Conservation (phyloP, 1,140 invertebrate species). For the Papilio helenus region DNA sequence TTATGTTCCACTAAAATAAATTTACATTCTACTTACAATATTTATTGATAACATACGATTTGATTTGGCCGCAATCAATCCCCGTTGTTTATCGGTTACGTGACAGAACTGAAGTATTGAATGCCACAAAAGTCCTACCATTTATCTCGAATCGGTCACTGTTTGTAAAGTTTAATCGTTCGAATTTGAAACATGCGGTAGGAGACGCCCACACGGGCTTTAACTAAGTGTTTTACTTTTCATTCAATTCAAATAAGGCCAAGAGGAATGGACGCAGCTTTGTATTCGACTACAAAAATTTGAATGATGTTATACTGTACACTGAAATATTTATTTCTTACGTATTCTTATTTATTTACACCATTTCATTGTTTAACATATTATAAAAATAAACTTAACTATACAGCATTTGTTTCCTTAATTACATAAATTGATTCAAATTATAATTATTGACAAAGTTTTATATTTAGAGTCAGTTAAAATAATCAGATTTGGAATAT, state of each 20-base stretch:
- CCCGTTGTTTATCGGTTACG: constrained; percentile 11
- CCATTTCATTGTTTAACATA: neutral
- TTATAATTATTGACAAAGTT: neutral
- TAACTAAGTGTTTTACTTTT: constrained; percentile 47
- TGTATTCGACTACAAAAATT: constrained; percentile 31
- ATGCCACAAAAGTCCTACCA: constrained; percentile 4
- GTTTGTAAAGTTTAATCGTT: constrained; percentile 52
- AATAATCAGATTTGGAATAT: neutral
- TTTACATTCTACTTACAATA: constrained; percentile 30
- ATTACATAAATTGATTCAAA: neutral
- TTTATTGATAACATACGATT: constrained; percentile 25
- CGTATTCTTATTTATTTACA: neutral
- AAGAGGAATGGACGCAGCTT: constrained; percentile 44
- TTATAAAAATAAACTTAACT: neutral
- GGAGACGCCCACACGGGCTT: constrained; percentile 50
- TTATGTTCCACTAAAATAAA: constrained; percentile 28
- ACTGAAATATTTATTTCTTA: neutral
- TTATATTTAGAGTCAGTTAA: too few relatives aligned
- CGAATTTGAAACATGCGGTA: constrained; percentile 50
- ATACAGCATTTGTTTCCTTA: neutral
- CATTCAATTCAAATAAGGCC: constrained; percentile 67
- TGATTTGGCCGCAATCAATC: constrained; percentile 6
- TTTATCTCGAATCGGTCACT: constrained; percentile 37
- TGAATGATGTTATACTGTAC: neutral
- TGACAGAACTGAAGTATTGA: constrained; percentile 16